Evolutionary conservation across 2,888 invertebrate species (phyloP), one percentile per base, ranked within the genome.

Genomic region (Conops quadrifasciatus): DNA sequence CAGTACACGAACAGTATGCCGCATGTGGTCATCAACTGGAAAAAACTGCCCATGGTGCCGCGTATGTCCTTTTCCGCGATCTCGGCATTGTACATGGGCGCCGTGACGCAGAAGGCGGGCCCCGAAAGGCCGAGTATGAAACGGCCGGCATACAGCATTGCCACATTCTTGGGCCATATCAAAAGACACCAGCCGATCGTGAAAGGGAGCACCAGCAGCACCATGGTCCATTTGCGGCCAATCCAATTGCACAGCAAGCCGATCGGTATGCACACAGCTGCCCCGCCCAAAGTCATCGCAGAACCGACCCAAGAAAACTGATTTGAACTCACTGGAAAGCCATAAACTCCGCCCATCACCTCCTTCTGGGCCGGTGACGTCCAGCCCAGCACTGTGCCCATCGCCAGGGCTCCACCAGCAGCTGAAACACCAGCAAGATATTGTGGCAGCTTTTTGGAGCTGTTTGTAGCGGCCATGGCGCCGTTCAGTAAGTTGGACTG

Each of bases 61-160:
- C 97, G 89, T 76, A 95, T 91, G 24, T 91, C 90, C 75, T 91
- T 93, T 77, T 95, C 92, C 0, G 95, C 91, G 62, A 95, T 94
- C 87, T 97, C 97, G 36, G 91, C 92, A 3, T 92, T 92, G 82
- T 94, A 95, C 74, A 95, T 89, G 0, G 96, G 96, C 0, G 92
- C 93, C 0, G 93, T 91, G 30, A 94, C 90, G 77, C 94, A 94
- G 80, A 93, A 93, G 0, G 94, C 92, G 26, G 95, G 94, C 70
- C 85, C 86, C n/a, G 85, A 80, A 65, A 86, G 77, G 72, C 86
- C 86, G 60, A 86, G 74, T 16, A 86, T 78, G 66, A 84, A 83
- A 62, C 86, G 82, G 0, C 84, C 84, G 2, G 71, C 72, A 58
- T 79, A 82, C 80, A 86, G 77, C 84, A 85, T 84, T 65, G 66